phyloP scores from a whole-genome alignment of 2,888 invertebrate genomes.

The Onthophagus sagittarius region DNA sequence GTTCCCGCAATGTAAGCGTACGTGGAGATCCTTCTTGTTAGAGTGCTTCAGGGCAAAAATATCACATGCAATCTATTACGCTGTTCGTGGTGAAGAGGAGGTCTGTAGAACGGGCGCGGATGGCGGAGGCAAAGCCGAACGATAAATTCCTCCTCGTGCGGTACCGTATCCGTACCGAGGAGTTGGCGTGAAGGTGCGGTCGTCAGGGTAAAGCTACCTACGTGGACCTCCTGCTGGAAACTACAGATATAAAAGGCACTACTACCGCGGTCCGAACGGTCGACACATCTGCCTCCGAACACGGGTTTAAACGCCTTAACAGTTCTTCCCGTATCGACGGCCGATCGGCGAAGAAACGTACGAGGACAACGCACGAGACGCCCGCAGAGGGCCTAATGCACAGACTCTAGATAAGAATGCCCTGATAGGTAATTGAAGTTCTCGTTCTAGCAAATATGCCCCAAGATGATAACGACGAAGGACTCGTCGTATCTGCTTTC shows the following conservation, averaged over 20 bases:
- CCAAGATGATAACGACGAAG: not conserved
- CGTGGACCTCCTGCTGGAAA: constrained; percentile 37
- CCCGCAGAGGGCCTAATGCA: not conserved
- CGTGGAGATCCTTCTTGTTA: not conserved
- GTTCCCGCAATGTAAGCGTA: not conserved
- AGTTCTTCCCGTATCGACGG: constrained; percentile 5
- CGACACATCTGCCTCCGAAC: constrained; percentile 4
- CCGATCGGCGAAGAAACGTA: constrained; percentile 4
- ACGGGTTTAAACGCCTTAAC: constrained; percentile 12
- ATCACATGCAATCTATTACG: constrained; percentile 21
- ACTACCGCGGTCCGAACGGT: not conserved
- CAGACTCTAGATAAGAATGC: not conserved
- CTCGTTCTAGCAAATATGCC: not conserved
- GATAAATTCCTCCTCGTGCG: constrained; percentile 32
- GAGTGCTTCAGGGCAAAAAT: constrained; percentile 3
- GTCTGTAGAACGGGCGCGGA: not conserved
- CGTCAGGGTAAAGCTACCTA: constrained; percentile 40
- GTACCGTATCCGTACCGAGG: constrained; percentile 35
- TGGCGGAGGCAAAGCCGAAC: constrained; percentile 30
- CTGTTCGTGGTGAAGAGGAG: constrained; percentile 15
- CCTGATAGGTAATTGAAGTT: not conserved
- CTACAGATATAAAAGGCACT: not conserved
- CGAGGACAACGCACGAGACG: not conserved
- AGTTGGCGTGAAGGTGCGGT: constrained; percentile 43
- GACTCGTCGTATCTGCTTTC: not conserved